These are phyloP conservation scores for Helobdella robusta DNA, from an alignment of 2,888 invertebrate genomes.

Conservation along the genomic window DNA sequence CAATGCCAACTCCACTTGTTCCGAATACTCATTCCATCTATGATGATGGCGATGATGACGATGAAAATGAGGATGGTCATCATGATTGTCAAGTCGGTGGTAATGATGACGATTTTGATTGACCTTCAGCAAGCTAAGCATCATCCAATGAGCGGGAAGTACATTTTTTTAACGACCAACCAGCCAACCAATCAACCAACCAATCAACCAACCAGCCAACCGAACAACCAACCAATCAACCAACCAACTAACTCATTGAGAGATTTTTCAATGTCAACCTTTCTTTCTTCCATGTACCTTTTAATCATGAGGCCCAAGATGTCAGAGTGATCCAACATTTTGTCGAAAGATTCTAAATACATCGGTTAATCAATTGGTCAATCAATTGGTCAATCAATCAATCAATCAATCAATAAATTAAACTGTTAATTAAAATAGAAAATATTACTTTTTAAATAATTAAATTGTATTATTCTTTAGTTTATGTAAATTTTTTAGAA, in stretches of 20 bases:
- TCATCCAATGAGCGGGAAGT: neutral
- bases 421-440: too few relatives aligned
- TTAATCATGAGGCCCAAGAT: constrained; percentile 11
- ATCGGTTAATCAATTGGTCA: too few relatives aligned
- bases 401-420: too few relatives aligned
- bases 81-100: neutral
- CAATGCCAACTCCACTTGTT: constrained; percentile 8
- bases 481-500: too few relatives aligned
- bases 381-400: too few relatives aligned
- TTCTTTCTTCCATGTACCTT: constrained; percentile 16
- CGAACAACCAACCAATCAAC: too few relatives aligned
- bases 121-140: neutral
- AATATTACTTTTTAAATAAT: too few relatives aligned
- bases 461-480: too few relatives aligned
- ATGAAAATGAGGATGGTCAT: too few relatives aligned
- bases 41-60: too few relatives aligned
- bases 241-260: constrained; percentile 11
- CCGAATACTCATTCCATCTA: neutral
- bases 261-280: neutral
- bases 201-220: too few relatives aligned
- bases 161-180: neutral
- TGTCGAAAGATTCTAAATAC: constrained; percentile 23
- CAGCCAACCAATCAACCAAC: too few relatives aligned
- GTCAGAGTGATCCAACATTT: constrained; percentile 24
- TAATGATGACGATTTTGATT: neutral